phyloP scores from a whole-genome alignment of 1,140 invertebrate genomes.

The Brachionus angularis region DNA sequence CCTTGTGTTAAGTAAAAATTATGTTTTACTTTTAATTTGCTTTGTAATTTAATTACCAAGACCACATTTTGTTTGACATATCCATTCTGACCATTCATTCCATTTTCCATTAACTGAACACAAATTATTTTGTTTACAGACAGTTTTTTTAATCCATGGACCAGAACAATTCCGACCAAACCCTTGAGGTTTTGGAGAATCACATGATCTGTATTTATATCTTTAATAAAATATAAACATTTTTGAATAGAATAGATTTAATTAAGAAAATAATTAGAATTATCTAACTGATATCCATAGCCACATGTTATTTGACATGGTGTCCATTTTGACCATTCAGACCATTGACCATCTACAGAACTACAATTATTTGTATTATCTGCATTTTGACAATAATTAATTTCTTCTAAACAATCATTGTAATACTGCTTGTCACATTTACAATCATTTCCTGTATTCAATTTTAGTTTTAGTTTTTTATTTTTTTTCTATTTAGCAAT shows the following conservation, averaged over 20 bases:
- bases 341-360: neutral
- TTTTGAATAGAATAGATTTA: neutral
- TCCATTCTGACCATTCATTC: conserved; percentile 11
- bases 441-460: too few relatives aligned
- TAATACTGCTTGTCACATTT: too few relatives aligned
- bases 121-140: neutral
- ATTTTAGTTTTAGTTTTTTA: too few relatives aligned
- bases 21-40: too few relatives aligned
- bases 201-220: too few relatives aligned
- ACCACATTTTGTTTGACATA: conserved; percentile 28
- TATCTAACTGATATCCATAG: neutral
- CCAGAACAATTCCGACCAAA: neutral
- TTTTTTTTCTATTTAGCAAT: too few relatives aligned
- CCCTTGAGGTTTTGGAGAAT: too few relatives aligned
- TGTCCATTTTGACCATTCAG: conserved; percentile 1
- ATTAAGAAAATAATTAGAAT: neutral
- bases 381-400: too few relatives aligned
- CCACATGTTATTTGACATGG: neutral
- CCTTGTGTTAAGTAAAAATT: neutral
- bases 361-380: too few relatives aligned
- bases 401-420: too few relatives aligned
- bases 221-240: too few relatives aligned
- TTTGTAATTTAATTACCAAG: too few relatives aligned
- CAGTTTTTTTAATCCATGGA: neutral
- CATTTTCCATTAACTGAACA: neutral